Base-by-base conservation (phyloP, 2,888 invertebrate genomes). In the Ophioninae sp. region DNA sequence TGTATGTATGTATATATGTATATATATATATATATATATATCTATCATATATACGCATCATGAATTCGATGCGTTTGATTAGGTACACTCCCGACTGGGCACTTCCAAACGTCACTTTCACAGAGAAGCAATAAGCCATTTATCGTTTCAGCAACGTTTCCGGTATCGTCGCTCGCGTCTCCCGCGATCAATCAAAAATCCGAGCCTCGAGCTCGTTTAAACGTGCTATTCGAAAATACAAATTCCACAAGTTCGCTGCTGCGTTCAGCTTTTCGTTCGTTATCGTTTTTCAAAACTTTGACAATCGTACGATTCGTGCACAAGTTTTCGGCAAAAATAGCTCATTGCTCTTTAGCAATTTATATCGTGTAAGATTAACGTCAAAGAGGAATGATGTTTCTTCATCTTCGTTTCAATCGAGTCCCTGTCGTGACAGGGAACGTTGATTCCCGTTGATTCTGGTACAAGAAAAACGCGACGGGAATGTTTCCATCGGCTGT, bases 351-450 rank as follows among this genome's bases (percentile, higher is more conserved):
- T 84, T 67, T 81, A 17, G 81, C 79, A 64, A 30, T 82, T 81
- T 85, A n/a, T 78, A 41, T 86, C 78, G 78, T 83, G 68, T 84
- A 76, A 80, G 74, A 72, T 86, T 86, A 23, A 57, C 59, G 73
- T 72, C 64, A 78, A 89, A 88, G 88, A 89, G 88, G 89, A 89
- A 89, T 89, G 89, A 89, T 89, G 89, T 44, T 79, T 81, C 37
- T 23, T n/a, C 44, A 57, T 57, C 21, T 17, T 56, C 39, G 50
- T 77, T 44, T 72, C 61, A 59, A 59, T 75, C 74, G 21, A 59
- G 68, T 23, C 30, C 30, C 70, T 13, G 20, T 6, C 37, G 56
- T 70, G 50, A 61, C 6, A 67, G 50, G 59, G 37, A 68, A 72
- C 37, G 64, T 77, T 17, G 68, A 56, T 21, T 61, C 44, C 6